These are phyloP conservation scores for Paraescarpia echinospica DNA, from an alignment of 1,140 invertebrate species.

Conservation along the genomic window DNA sequence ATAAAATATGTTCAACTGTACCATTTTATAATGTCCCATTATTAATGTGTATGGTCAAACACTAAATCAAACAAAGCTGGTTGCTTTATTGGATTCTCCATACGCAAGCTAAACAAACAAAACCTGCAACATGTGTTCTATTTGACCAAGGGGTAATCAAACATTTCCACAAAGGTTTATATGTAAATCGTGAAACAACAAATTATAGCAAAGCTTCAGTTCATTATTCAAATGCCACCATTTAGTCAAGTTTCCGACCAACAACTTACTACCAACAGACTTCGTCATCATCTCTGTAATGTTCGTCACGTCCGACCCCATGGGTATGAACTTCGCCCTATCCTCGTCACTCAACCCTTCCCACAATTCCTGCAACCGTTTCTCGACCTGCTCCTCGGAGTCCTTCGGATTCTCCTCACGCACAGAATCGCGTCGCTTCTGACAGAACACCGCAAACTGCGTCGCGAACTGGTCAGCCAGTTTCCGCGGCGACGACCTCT, in stretches of 20 bases:
- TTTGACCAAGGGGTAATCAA: no score
- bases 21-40: no score
- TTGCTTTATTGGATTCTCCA: no score
- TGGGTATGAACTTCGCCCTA: constrained; percentile 35
- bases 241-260: background rate
- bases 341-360: constrained; percentile 50
- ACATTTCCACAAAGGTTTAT: no score
- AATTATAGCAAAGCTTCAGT: no score
- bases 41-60: no score
- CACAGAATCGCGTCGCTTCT: constrained; percentile 47
- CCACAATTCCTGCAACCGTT: constrained; percentile 54
- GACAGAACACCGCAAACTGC: constrained; percentile 53
- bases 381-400: constrained; percentile 44
- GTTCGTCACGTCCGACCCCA: constrained; percentile 27
- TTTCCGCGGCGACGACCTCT: background rate
- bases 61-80: no score
- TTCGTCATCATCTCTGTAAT: constrained; percentile 25
- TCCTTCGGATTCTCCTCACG: constrained; percentile 51
- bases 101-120: no score
- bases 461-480: constrained; percentile 8
- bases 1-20: no score
- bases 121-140: no score
- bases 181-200: no score
- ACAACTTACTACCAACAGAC: constrained; percentile 3
- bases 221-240: background rate